Conservation (phyloP, 2,797 vertebrate species). For the Sphaeramia orbicularis region DNA sequence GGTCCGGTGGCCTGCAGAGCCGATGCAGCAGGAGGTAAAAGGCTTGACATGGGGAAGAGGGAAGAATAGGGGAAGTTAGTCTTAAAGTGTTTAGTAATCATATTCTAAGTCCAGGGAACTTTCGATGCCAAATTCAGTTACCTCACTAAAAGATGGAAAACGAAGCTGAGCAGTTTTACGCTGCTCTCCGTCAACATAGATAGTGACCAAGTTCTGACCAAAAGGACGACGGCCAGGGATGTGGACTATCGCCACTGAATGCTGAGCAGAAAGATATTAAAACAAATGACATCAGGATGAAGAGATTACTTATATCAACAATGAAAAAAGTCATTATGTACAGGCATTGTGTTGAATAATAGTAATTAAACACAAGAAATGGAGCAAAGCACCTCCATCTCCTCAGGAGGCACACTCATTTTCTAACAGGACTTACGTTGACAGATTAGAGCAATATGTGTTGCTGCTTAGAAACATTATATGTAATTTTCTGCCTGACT, state of each 20-base stretch:
- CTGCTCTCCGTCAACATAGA: constrained; percentile 91
- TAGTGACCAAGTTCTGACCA: constrained; percentile 92
- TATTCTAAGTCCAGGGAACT: neutral
- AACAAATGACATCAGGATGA: neutral
- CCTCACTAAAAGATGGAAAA: constrained; percentile 94
- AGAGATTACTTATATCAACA: too few relatives aligned
- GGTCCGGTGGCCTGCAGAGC: constrained; percentile 95
- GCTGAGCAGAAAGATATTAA: constrained; percentile 78
- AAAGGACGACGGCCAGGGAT: constrained; percentile 92
- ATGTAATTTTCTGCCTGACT: constrained; percentile 13
- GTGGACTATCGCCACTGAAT: constrained; percentile 92
- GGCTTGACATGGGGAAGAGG: constrained; percentile 80
- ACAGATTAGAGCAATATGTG: neutral
- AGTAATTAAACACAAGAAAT: too few relatives aligned
- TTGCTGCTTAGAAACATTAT: neutral
- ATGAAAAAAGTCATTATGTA: too few relatives aligned
- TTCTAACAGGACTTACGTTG: constrained; percentile 3
- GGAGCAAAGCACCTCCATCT: neutral
- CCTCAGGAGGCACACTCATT: neutral
- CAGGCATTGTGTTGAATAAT: neutral
- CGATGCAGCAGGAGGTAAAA: constrained; percentile 98
- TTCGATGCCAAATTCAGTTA: constrained; percentile 54
- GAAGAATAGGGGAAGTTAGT: constrained; percentile 27
- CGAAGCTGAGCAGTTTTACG: constrained; percentile 89
- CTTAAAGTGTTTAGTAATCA: constrained; percentile 9